phyloP scores from a whole-genome alignment of 2,797 vertebrate genomes.

The Nannoperca obscura region DNA sequence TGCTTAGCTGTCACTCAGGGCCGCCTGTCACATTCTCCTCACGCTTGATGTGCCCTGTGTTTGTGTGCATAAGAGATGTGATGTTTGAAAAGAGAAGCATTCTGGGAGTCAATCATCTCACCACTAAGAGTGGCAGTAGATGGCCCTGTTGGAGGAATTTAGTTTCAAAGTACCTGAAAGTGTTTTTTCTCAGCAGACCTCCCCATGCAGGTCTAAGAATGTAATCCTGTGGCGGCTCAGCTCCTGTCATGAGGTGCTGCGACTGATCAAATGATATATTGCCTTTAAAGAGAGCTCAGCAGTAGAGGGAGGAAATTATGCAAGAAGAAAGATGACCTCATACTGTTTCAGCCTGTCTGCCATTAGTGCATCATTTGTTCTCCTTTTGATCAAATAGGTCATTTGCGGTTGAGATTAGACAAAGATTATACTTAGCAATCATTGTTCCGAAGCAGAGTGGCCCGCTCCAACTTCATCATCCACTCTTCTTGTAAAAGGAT shows the following conservation, averaged over 20 bases:
- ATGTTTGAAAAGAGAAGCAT: conserved; percentile 56
- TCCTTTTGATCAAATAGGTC: conserved; percentile 67
- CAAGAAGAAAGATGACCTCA: conserved; percentile 24
- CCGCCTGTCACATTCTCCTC: conserved; percentile 64
- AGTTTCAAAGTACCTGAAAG: conserved; percentile 67
- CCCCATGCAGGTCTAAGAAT: conserved; percentile 35
- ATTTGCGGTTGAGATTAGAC: conserved; percentile 69
- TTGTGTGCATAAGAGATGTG: conserved; percentile 74
- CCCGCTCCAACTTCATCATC: conserved; percentile 46
- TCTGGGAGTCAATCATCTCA: conserved; percentile 69
- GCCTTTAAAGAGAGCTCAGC: conserved; percentile 41
- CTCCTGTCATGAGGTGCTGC: conserved; percentile 46
- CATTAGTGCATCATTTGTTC: conserved; percentile 63
- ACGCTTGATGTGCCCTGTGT: conserved; percentile 53
- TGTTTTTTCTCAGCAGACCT: conserved; percentile 65
- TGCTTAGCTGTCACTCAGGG: conserved; percentile 68
- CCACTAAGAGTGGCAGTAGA: conserved; percentile 60
- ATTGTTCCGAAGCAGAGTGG: conserved; percentile 47
- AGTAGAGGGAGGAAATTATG: conserved; percentile 7
- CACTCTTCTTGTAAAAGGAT: conserved; percentile 72
- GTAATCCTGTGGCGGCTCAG: conserved; percentile 39
- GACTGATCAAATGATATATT: conserved; percentile 50
- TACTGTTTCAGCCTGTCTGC: conserved; percentile 55
- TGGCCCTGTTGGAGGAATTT: conserved; percentile 54
- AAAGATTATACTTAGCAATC: conserved; percentile 66